Evolutionary conservation across 2,113 vertebrate genomes (phyloP).

Genomic region (Sterna hirundo): DNA sequence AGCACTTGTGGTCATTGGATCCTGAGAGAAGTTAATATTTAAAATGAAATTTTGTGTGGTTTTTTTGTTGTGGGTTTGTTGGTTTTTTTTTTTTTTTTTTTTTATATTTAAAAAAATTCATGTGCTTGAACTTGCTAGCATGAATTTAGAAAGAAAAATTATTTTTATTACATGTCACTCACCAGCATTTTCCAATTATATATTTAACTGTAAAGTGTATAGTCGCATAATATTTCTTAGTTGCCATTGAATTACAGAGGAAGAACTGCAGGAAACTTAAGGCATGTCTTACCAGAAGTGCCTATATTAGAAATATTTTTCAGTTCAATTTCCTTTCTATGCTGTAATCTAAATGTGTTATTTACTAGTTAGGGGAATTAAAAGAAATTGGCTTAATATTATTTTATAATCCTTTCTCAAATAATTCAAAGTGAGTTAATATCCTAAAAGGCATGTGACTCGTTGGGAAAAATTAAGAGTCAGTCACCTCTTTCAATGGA

Average conservation of each 20-base stretch:
- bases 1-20: background rate
- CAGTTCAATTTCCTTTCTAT: background rate
- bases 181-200: background rate
- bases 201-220: background rate
- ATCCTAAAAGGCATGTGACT: background rate
- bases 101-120: background rate
- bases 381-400: background rate
- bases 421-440: background rate
- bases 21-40: background rate
- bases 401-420: background rate
- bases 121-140: background rate
- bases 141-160: background rate
- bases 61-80: background rate
- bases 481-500: background rate
- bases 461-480: background rate
- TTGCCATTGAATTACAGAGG: background rate
- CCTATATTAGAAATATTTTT: background rate
- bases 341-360: background rate
- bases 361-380: background rate
- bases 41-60: background rate
- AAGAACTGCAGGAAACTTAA: background rate
- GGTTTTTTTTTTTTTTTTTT: too few species aligned
- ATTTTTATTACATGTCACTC: background rate
- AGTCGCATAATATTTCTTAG: background rate
- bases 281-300: background rate